Evolutionary conservation across 1,140 invertebrate genomes (phyloP), one percentile per base, ranked within the genome.

Genomic region (Hyphantria cunea): DNA sequence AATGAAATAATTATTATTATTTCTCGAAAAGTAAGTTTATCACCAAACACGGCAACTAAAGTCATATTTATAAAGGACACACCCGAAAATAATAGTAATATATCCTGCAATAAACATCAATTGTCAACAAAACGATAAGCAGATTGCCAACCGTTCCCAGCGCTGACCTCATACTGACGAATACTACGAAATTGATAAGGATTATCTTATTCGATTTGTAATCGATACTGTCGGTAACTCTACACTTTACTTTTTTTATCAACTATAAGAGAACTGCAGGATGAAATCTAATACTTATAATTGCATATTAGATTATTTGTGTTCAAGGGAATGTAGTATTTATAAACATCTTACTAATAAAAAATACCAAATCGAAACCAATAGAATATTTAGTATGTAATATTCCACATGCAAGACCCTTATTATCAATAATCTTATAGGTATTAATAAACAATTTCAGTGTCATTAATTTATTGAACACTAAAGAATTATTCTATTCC

Each of bases 161-260:
- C 45, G 34, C 34, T 37, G 31, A 55, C 12, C 41, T 47, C 41
- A 55, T 47, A 13, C 42, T 55, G 53, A 55, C 44, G 44, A 45
- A 33, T 7, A 45, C 10, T 17, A 53, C 14, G 9, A 25, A 25
- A 5, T 25, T 8, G 53, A 55, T 55, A 55, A 12, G 25, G 31
- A 33, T 55, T 45, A 55, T 55, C 53, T 47, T 55, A 55, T 55
- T 55, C 53, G 32, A 55, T 45, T 55, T 32, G 53, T 47, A 45
- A 55, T 47, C 25, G 53, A 55, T 55, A 55, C 14, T 12, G 13
- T 55, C 33, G 9, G 31, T 55, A 52, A 44, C 31, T 15, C 45
- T 55, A 47, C 42, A 50, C 17, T n/a, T n/a, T n/a, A n/a, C n/a
- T n/a, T n/a, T 50, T 44, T 45, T 55, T 45, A 55, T 34, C 7